Conservation (phyloP, 2,113 vertebrate genomes). For the Charina bottae region DNA sequence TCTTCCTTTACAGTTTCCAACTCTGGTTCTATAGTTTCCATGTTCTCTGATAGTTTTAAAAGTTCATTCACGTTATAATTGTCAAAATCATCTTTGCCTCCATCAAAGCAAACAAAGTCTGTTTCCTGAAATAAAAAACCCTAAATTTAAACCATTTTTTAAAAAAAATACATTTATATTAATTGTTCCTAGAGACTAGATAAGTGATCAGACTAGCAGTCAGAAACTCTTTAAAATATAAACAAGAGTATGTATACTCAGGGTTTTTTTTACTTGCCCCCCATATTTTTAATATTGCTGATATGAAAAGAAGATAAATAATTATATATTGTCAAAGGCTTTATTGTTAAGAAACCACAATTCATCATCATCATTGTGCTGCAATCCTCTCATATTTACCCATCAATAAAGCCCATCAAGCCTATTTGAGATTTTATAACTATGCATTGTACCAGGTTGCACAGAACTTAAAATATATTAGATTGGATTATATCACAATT, state of each 20-base stretch:
- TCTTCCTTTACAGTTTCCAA: constrained; percentile 32
- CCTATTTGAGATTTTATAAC: neutral
- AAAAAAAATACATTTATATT: neutral
- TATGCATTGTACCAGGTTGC: neutral
- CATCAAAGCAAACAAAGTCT: constrained; percentile 95
- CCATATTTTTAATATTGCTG: neutral
- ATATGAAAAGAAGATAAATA: neutral
- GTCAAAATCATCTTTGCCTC: constrained; percentile 86
- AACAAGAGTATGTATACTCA: neutral
- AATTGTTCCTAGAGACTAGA: neutral
- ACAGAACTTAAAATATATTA: neutral
- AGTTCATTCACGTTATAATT: constrained; percentile 86
- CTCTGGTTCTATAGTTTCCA: neutral
- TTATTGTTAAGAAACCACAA: neutral
- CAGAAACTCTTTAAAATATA: neutral
- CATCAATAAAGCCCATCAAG: neutral
- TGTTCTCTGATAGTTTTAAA: constrained; percentile 70
- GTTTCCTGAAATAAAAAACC: constrained; percentile 83
- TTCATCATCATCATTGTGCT: no score
- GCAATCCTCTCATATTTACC: neutral
- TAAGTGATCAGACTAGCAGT: neutral
- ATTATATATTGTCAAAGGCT: neutral
- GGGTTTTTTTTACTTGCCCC: no score
- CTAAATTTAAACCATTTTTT: constrained; percentile 16
- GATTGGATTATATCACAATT: neutral